These are phyloP conservation scores for Nannoperca obscura DNA, from an alignment of 2,797 vertebrate species.

Conservation along the genomic window DNA sequence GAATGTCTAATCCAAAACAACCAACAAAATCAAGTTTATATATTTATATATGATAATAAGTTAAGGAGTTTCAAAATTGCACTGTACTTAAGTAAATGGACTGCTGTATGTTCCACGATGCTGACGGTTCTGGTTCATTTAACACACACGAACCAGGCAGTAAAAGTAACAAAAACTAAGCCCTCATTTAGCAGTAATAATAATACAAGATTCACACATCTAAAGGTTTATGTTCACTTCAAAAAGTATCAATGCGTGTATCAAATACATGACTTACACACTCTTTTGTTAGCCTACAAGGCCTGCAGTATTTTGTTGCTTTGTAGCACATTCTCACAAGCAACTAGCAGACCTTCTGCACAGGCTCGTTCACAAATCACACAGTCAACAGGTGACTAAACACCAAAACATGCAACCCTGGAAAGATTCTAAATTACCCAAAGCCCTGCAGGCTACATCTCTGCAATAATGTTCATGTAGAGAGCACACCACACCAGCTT, in stretches of 20 bases:
- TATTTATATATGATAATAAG: not conserved
- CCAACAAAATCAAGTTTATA: not conserved
- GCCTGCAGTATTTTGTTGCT: not conserved
- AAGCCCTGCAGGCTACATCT: not conserved
- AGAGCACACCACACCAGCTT: not conserved
- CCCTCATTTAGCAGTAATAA: not conserved
- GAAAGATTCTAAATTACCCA: slow-evolving; percentile 1
- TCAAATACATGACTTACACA: not conserved
- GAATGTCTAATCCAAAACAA: not conserved
- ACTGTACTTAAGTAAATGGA: not conserved
- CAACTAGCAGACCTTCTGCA: not conserved
- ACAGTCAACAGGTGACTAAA: slow-evolving; percentile 14
- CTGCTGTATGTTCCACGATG: not conserved
- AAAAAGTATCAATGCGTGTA: not conserved
- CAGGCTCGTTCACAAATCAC: slow-evolving; percentile 2
- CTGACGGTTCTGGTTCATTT: not conserved
- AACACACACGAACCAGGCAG: not conserved
- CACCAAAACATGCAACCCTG: slow-evolving; percentile 2
- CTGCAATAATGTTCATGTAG: not conserved
- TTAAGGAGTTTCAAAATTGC: not conserved
- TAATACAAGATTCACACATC: not conserved
- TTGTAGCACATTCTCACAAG: not conserved
- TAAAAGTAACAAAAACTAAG: not conserved
- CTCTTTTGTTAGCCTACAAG: not conserved
- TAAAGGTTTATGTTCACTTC: not conserved